Percentiles rank a stretch among this genome's conserved stretches.
phyloP scores from a whole-genome alignment of 2,797 vertebrate genomes.

The Falco peregrinus region DNA sequence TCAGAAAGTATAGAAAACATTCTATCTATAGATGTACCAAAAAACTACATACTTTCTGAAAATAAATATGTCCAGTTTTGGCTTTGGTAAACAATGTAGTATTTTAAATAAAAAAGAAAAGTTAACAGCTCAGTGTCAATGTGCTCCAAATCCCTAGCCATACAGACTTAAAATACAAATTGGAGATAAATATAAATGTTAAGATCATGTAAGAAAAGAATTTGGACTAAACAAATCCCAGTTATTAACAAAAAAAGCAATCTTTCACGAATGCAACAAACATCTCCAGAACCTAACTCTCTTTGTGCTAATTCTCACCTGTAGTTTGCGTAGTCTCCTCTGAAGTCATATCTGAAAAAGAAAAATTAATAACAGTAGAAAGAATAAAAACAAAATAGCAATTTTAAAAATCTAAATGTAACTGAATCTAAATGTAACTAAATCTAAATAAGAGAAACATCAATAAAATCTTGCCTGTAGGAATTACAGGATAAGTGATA shows the following conservation, averaged over 20 bases:
- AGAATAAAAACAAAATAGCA: not conserved
- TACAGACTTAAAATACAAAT: not conserved
- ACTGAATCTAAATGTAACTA: constrained; percentile 16
- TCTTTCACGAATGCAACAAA: not conserved
- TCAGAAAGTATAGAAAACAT: not conserved
- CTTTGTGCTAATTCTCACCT: constrained; percentile 27
- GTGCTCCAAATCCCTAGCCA: not conserved
- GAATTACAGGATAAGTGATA: constrained; percentile 48
- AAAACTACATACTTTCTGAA: not conserved
- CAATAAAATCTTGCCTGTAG: constrained; percentile 63
- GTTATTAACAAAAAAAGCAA: not conserved
- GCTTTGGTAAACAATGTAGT: not conserved
- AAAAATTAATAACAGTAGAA: not conserved
- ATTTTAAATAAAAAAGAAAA: not conserved
- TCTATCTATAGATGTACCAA: not conserved
- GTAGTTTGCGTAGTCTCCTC: constrained; percentile 39
- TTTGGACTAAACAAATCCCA: not conserved
- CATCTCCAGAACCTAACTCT: not conserved
- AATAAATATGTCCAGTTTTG: not conserved
- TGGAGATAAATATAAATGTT: not conserved
- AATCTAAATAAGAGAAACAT: constrained; percentile 22
- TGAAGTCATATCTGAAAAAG: constrained; percentile 26
- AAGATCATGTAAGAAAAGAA: not conserved
- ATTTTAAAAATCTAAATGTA: not conserved
- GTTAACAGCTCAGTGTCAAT: not conserved